phyloP scores from a whole-genome alignment of 2,113 vertebrate species.

The Euleptes europaea region DNA sequence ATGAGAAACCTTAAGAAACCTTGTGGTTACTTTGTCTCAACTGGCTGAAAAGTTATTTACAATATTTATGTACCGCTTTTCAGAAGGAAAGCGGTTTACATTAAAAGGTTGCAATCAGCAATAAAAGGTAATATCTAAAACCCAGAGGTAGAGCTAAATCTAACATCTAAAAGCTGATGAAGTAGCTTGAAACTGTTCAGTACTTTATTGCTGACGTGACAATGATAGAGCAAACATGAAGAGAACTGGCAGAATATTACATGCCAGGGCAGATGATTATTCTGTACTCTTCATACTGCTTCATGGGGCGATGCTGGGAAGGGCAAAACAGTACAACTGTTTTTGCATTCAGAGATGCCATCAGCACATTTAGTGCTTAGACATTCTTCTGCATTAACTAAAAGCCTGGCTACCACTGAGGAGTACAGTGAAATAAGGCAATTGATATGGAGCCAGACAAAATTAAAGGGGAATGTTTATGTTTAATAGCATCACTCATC shows the following conservation, averaged over 20 bases:
- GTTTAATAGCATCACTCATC: background rate
- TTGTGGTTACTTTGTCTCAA: slow-evolving; percentile 54
- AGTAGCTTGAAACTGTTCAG: slow-evolving; percentile 48
- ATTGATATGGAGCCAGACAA: background rate
- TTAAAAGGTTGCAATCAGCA: background rate
- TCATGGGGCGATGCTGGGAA: slow-evolving; percentile 39
- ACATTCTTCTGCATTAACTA: background rate
- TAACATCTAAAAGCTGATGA: background rate
- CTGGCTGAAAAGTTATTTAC: slow-evolving; percentile 4
- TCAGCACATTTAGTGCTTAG: background rate
- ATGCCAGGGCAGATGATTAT: slow-evolving; percentile 24
- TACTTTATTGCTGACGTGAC: slow-evolving; percentile 46
- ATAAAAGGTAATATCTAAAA: background rate
- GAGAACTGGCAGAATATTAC: slow-evolving; percentile 58
- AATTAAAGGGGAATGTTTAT: background rate
- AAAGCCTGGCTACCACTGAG: background rate
- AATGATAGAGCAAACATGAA: slow-evolving; percentile 44
- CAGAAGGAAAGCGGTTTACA: background rate
- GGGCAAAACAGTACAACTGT: slow-evolving; percentile 59
- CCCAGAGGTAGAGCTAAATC: background rate
- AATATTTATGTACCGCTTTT: background rate
- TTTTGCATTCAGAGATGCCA: slow-evolving; percentile 48
- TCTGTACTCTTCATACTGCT: slow-evolving; percentile 43
- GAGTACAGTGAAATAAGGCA: background rate
- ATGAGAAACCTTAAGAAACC: slow-evolving; percentile 49